phyloP scores from a whole-genome alignment of 1,140 invertebrate genomes.

The Saxidomus purpurata region DNA sequence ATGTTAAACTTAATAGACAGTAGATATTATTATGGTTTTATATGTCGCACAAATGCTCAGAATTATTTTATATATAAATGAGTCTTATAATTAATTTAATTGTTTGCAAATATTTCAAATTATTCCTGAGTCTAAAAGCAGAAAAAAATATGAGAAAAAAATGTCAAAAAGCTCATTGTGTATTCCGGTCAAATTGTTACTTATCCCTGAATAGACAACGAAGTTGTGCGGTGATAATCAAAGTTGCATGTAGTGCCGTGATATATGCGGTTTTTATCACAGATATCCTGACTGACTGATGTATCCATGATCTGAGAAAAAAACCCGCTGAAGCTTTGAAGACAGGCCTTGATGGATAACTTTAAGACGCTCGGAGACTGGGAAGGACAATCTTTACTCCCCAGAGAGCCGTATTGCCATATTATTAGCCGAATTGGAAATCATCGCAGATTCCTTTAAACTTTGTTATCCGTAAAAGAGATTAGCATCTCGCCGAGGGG shows the following conservation, averaged over 20 bases:
- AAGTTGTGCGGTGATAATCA: slow-evolving; percentile 20
- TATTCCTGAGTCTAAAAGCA: no score
- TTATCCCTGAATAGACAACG: not conserved
- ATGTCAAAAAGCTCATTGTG: slow-evolving; percentile 14
- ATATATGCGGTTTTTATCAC: slow-evolving; percentile 45
- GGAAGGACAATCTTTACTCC: slow-evolving; percentile 53
- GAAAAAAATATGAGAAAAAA: not conserved
- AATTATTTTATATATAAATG: no score
- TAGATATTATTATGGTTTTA: no score
- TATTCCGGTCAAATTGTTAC: slow-evolving; percentile 28
- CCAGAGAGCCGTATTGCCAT: not conserved
- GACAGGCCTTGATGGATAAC: slow-evolving; percentile 50
- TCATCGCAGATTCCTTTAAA: slow-evolving; percentile 49
- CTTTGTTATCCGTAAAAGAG: slow-evolving; percentile 57
- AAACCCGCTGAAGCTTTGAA: not conserved
- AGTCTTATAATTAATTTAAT: no score
- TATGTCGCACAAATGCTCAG: no score
- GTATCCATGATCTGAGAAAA: slow-evolving; percentile 30
- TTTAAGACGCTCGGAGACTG: slow-evolving; percentile 32
- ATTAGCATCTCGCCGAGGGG: slow-evolving; percentile 44
- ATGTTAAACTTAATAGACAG: no score
- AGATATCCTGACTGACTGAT: slow-evolving; percentile 29
- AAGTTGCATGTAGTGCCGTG: slow-evolving; percentile 23
- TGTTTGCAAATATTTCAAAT: no score
- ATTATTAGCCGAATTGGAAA: slow-evolving; percentile 63